Conservation (phyloP, 2,113 vertebrate genomes). For the Pterophyllum scalare region DNA sequence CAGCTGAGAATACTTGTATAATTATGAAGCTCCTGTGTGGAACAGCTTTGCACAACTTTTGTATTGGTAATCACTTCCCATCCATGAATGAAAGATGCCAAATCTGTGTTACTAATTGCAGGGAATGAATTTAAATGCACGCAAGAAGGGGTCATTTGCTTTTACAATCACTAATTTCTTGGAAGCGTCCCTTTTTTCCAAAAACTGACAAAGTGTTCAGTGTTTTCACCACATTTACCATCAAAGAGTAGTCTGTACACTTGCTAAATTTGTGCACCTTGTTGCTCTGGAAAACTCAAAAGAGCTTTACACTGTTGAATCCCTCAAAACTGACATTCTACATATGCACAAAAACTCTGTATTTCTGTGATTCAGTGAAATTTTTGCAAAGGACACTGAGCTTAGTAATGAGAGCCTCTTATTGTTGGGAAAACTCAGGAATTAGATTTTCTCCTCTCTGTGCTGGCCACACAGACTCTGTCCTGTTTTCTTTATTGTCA, state of each 20-base stretch:
- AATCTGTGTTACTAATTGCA: background rate
- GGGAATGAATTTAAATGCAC: background rate
- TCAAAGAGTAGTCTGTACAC: background rate
- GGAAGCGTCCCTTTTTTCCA: background rate
- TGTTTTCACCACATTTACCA: background rate
- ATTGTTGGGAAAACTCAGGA: background rate
- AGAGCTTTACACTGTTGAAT: background rate
- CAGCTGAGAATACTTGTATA: background rate
- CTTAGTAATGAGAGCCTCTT: background rate
- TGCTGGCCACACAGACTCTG: background rate
- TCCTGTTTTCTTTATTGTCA: background rate
- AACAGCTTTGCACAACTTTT: background rate
- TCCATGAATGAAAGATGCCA: background rate
- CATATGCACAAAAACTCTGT: background rate
- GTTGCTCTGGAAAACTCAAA: background rate
- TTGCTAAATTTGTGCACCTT: background rate
- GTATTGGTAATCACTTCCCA: background rate
- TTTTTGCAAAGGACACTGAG: background rate
- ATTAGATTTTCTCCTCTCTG: background rate
- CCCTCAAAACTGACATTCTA: background rate
- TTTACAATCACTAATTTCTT: background rate
- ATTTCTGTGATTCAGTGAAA: background rate
- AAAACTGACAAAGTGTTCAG: background rate
- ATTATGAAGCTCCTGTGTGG: background rate
- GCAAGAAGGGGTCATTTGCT: background rate